Evolutionary conservation across 2,888 invertebrate species (phyloP), one percentile per base, ranked within the genome.

Genomic region (Lepidochrysops patricia): DNA sequence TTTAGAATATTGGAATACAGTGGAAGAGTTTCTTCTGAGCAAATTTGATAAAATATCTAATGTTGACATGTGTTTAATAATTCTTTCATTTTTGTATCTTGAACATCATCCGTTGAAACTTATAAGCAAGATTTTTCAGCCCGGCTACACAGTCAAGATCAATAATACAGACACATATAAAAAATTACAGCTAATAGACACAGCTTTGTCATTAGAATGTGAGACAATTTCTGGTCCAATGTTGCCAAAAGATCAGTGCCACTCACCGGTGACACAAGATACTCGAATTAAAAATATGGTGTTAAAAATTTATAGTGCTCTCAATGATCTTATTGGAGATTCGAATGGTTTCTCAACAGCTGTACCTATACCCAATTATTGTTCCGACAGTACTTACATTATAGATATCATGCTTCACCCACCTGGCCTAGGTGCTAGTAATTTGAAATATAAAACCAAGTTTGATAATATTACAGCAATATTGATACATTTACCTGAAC

Each of bases 1-100:
- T 29, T 63, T 74, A 4, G 71, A 84, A 49, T 93, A 93, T 79
- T 94, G 94, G 92, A 72, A 75, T 32, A 70, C 74, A 4, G 75
- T 91, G 48, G 93, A 94, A 72, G 74, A 77, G 15, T 75, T 86
- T 49, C 70, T 94, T n/a, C 72, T 83, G 50, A 76, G 86, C 19
- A 91, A 91, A 61, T 92, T 93, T 76, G 72, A 83, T 4, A 90
- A 91, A 70, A 86, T 94, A 61, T 80, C 82, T 60, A 79, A 90
- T 27, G 87, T 90, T 65, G 91, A 93, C 68, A 74, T 92, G 7
- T 76, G 92, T 37, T 91, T 92, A 61, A 87, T 94, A 63, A 75
- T 94, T 61, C 77, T 94, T n/a, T 89, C 93, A 6, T 92, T 91
- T 70, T 86, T 93, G 57, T 94, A 92, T 74, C 71, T 92, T 27